A percentile compares a stretch with the other conserved stretches of the same genome.
phyloP scores from a whole-genome alignment of 2,113 vertebrate genomes.

The Pipra filicauda region DNA sequence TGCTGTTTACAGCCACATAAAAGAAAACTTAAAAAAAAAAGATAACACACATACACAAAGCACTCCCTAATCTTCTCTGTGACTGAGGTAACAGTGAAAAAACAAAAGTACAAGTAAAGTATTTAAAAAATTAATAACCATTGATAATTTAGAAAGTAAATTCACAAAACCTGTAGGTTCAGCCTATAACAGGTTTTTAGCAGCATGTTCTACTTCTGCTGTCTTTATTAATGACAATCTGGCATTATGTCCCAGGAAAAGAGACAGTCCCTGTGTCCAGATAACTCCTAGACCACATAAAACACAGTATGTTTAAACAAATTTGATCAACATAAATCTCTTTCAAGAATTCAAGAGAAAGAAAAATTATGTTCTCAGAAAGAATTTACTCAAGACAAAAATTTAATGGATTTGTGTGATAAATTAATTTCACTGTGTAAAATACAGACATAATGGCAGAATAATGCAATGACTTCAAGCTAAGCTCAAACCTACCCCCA shows the following conservation, averaged over 20 bases:
- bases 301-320: background rate
- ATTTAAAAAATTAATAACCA: background rate
- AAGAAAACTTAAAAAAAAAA: background rate
- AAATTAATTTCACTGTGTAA: background rate
- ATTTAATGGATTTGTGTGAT: background rate
- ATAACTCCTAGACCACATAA: background rate
- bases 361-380: background rate
- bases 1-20: background rate
- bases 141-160: background rate
- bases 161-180: background rate
- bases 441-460: background rate
- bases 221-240: background rate
- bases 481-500: constrained; percentile 43
- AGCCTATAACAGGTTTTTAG: background rate
- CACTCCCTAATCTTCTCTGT: background rate
- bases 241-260: background rate
- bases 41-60: background rate
- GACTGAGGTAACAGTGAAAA: background rate
- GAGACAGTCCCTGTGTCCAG: background rate
- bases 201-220: background rate
- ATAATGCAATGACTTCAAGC: background rate
- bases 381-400: background rate
- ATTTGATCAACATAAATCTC: background rate
- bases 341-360: background rate
- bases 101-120: background rate